Evolutionary conservation across 2,888 invertebrate genomes (phyloP).

Genomic region (Eilema sororculum): DNA sequence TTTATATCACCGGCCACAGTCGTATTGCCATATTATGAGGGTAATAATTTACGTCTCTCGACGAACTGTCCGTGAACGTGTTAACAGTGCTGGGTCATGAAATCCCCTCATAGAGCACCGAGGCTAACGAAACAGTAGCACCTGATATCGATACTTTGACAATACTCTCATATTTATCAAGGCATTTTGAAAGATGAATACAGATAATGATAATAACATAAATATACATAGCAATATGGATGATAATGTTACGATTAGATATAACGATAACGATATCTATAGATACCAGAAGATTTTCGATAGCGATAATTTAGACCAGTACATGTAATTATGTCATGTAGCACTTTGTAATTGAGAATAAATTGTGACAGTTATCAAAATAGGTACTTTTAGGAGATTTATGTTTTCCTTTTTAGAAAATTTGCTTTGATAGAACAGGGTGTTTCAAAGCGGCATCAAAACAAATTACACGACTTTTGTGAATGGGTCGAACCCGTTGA

Average conservation of each 20-base stretch:
- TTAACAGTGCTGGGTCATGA: no score
- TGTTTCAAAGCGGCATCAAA: no score
- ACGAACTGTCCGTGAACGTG: no score
- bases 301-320: neutral
- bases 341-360: neutral
- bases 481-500: no score
- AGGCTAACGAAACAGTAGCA: no score
- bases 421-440: no score
- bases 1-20: no score
- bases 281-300: neutral
- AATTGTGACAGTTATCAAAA: neutral
- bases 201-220: neutral
- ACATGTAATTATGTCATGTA: conserved; percentile 4
- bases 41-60: no score
- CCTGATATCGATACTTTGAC: neutral
- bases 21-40: no score
- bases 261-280: neutral
- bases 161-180: neutral
- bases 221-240: neutral
- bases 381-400: neutral
- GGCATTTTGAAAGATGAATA: neutral
- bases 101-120: neutral
- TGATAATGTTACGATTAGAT: neutral
- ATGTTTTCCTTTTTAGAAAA: no score
- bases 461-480: no score